A percentile compares a stretch with the other conserved stretches of the same genome.
Evolutionary conservation across 2,888 invertebrate species (phyloP).

Genomic region (Drosophila kambysellisi): DNA sequence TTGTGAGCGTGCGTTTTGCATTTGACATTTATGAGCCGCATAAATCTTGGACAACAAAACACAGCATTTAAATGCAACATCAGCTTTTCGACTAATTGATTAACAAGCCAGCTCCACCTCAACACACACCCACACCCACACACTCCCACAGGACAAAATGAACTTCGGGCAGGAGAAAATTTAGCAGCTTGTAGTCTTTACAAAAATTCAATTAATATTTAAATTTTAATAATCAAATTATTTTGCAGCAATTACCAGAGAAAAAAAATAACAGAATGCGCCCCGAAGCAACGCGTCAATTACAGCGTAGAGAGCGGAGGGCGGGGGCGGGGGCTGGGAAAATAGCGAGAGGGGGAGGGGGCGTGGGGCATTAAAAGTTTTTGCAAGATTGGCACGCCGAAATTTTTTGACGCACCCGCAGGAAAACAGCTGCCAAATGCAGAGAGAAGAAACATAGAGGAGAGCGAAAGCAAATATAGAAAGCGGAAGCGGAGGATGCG

Average conservation of each 20-base stretch:
- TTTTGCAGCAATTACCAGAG: conserved; percentile 70
- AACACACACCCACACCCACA: conserved; percentile 4
- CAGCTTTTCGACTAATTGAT: conserved; percentile 70
- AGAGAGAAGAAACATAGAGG: conserved; percentile 35
- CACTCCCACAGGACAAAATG: conserved; percentile 18
- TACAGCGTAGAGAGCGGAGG: conserved; percentile 10
- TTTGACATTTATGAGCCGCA: conserved; percentile 77
- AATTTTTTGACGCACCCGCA: conserved; percentile 56
- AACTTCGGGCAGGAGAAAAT: background rate
- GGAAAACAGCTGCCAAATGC: conserved; percentile 60
- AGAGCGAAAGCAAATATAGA: conserved; percentile 1
- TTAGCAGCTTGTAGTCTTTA: conserved; percentile 10
- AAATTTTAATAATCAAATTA: conserved; percentile 82
- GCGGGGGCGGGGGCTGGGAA: background rate
- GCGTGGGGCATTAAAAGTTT: conserved; percentile 40
- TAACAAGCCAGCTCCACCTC: conserved; percentile 42
- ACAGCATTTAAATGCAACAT: conserved; percentile 68
- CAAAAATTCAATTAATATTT: conserved; percentile 77
- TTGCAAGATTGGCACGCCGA: conserved; percentile 50
- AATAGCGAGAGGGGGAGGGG: background rate
- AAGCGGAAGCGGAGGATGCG: background rate
- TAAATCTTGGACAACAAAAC: conserved; percentile 65
- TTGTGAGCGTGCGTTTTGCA: conserved; percentile 45
- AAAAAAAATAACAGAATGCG: conserved; percentile 2
- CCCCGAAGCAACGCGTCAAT: conserved; percentile 39